These are phyloP conservation scores for Oostethus manadensis DNA, from an alignment of 2,113 vertebrate species.

Conservation along the genomic window DNA sequence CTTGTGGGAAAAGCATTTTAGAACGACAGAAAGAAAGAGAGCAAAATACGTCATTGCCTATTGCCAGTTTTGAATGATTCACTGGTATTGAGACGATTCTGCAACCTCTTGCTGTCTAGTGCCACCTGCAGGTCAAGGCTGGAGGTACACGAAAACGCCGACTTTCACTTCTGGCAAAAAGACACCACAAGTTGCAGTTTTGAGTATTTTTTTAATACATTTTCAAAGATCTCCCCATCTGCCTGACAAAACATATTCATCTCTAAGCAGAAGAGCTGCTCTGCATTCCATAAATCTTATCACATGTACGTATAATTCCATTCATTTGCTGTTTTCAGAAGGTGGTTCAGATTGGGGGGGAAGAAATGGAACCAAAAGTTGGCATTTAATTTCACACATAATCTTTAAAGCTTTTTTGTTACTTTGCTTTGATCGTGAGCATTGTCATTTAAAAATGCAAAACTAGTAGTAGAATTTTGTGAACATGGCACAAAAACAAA, in stretches of 20 bases:
- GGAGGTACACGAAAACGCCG: conserved; percentile 16
- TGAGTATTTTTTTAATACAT: conserved; percentile 63
- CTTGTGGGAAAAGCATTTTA: too few species aligned
- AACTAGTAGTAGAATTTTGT: conserved; percentile 45
- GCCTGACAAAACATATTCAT: conserved; percentile 26
- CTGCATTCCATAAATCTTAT: conserved; percentile 47
- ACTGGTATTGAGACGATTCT: background rate
- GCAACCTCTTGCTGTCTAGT: conserved; percentile 1
- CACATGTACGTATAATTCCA: conserved; percentile 55
- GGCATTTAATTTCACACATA: conserved; percentile 45
- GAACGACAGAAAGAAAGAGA: too few species aligned
- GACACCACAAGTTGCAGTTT: conserved; percentile 10
- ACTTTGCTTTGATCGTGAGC: conserved; percentile 34
- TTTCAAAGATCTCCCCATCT: conserved; percentile 63
- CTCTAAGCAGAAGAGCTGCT: conserved; percentile 42
- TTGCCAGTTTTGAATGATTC: too few species aligned
- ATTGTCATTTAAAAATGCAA: conserved; percentile 12
- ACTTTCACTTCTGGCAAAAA: background rate
- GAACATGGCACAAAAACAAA: conserved; percentile 55
- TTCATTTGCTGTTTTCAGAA: conserved; percentile 36
- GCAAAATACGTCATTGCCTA: too few species aligned
- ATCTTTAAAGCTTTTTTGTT: conserved; percentile 64
- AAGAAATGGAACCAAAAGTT: conserved; percentile 58
- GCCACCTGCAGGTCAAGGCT: conserved; percentile 56
- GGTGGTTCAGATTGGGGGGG: conserved; percentile 40